Base-by-base conservation (phyloP, 2,888 invertebrate species). In the Alloplasta piceator region DNA sequence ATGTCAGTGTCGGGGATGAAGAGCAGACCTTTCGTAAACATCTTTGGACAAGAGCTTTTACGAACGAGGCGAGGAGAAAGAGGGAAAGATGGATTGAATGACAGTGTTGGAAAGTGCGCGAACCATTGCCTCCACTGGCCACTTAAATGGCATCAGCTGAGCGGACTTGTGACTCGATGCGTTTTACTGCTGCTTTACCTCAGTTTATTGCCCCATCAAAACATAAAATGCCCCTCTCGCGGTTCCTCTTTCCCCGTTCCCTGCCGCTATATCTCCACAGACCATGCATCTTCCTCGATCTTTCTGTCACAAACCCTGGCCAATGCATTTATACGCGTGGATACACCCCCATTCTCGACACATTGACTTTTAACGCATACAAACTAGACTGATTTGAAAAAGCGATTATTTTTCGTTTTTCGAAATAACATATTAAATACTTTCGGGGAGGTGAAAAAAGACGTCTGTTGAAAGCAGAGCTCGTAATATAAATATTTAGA, bases 191-290 rank as follows among this genome's bases (percentile, higher is more conserved):
- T 91, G 89, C 92, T 92, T 92, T 91, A 91, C 90, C 91, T 82
- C 91, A 89, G 87, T 92, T 92, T 92, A 92, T 91, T 92, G 91
- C 92, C 88, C 91, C 91, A 92, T 92, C 91, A 91, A 92, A 92
- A 89, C 92, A 91, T 92, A 91, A 92, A 92, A 91, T 90, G 90
- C 90, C 90, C 85, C 88, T 46, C 67, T 67, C 60, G 52, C 36
- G 61, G 43, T 75, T 68, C 9, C 58, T 50, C 67, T 43, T 68
- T 61, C 68, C 67, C 46, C 43, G 5, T 36, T 6, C 56, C 55
- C 56, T 58, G 9, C 56, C 66, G 56, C 64, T 16, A 16, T 26
- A 58, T 58, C 52, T 52, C 52, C 9, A 43, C 43, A 26, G 9
- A 43, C 43, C 43, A 9, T 26, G 26, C 26, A 26, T 26, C 26